Percentiles rank a stretch among this genome's conserved stretches.
Evolutionary conservation across 2,888 invertebrate genomes (phyloP).

Genomic region (Caenorhabditis afra): DNA sequence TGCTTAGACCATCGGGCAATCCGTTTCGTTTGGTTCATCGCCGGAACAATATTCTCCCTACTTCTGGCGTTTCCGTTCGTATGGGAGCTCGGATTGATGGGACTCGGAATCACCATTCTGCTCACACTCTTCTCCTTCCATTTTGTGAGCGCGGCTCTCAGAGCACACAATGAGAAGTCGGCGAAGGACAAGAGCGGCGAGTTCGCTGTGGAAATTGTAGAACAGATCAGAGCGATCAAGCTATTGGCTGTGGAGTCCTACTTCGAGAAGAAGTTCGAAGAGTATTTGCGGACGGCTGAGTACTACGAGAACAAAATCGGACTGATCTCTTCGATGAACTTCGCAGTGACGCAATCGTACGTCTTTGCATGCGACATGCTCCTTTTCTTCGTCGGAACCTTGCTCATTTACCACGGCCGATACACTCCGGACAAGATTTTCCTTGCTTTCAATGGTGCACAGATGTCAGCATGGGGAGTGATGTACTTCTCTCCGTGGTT

Average conservation of each 20-base stretch:
- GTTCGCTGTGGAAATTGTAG: constrained; percentile 81
- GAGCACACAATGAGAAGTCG: constrained; percentile 54
- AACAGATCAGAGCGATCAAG: constrained; percentile 81
- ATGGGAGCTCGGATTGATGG: constrained; percentile 61
- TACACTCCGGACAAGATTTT: constrained; percentile 52
- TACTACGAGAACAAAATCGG: constrained; percentile 58
- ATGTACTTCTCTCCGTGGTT: constrained; percentile 57
- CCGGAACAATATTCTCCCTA: constrained; percentile 55
- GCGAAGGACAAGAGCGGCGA: constrained; percentile 57
- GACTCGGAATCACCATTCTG: constrained; percentile 48
- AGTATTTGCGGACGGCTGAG: constrained; percentile 59
- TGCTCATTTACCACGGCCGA: constrained; percentile 60
- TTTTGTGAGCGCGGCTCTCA: constrained; percentile 45
- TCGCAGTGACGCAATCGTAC: constrained; percentile 61
- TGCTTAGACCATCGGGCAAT: constrained; percentile 68
- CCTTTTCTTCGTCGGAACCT: constrained; percentile 58
- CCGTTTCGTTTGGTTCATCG: constrained; percentile 61
- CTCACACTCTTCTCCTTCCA: constrained; percentile 53
- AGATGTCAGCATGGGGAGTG: constrained; percentile 59
- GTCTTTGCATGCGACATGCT: constrained; percentile 66
- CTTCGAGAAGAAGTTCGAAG: constrained; percentile 78
- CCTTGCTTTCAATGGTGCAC: constrained; percentile 59
- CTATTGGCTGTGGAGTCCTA: constrained; percentile 80
- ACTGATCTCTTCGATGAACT: constrained; percentile 53
- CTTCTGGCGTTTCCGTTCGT: constrained; percentile 62